A percentile compares a stretch with the other conserved stretches of the same genome.
phyloP scores from a whole-genome alignment of 1,140 invertebrate genomes.

The Orius insidiosus region DNA sequence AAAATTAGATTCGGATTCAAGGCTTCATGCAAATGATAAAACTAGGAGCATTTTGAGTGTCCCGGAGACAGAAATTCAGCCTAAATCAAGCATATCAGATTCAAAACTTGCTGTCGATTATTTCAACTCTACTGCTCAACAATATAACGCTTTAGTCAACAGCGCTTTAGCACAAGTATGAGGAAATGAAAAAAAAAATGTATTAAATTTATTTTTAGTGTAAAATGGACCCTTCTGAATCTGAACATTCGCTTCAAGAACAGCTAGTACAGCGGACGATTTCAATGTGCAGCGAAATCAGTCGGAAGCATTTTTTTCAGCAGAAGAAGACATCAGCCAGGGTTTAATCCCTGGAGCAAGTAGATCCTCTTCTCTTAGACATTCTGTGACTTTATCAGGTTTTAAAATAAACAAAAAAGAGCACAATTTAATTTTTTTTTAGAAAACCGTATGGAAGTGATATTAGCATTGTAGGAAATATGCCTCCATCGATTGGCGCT shows the following conservation, averaged over 20 bases:
- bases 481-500: slow-evolving; percentile 6
- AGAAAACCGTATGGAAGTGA: slow-evolving; percentile 31
- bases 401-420: slow-evolving; percentile 13
- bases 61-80: slow-evolving; percentile 32
- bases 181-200: background rate
- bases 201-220: slow-evolving; percentile 13
- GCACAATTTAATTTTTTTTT: background rate
- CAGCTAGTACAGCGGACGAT: slow-evolving; percentile 52
- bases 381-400: slow-evolving; percentile 13
- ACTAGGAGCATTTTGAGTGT: slow-evolving; percentile 40
- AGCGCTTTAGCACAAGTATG: slow-evolving; percentile 15
- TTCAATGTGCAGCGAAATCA: slow-evolving; percentile 77
- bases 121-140: slow-evolving; percentile 32
- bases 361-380: slow-evolving; percentile 30
- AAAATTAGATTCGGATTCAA: slow-evolving; percentile 59
- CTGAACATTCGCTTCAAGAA: slow-evolving; percentile 19
- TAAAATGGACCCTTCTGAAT: slow-evolving; percentile 18
- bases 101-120: slow-evolving; percentile 59
- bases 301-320: slow-evolving; percentile 78
- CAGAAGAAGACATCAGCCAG: slow-evolving; percentile 63
- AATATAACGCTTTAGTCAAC: slow-evolving; percentile 19
- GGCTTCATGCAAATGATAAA: slow-evolving; percentile 41
- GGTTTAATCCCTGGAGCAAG: slow-evolving; percentile 20
- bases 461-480: slow-evolving; percentile 25
- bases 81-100: slow-evolving; percentile 56